Percentiles rank a stretch among this genome's conserved stretches.
Conservation (phyloP, 2,888 invertebrate species). For the Luperina nickerlii region DNA sequence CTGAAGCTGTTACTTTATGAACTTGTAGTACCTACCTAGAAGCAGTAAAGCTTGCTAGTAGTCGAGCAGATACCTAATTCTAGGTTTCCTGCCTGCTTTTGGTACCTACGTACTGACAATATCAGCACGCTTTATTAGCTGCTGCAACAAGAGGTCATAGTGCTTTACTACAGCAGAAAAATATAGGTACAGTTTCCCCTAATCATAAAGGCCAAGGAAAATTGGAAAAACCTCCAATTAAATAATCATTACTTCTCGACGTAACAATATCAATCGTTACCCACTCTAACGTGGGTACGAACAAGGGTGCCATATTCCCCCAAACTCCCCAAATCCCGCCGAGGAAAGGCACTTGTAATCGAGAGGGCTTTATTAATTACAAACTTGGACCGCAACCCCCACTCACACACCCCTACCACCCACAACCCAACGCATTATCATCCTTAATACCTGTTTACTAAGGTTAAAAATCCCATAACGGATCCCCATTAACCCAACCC, state of each 20-base stretch:
- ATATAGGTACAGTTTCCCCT: background rate
- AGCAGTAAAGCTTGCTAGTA: background rate
- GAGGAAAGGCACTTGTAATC: conserved; percentile 89
- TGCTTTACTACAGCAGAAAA: background rate
- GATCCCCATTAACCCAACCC: conserved; percentile 78
- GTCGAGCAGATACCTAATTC: background rate
- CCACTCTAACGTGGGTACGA: conserved; percentile 46
- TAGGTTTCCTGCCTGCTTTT: too few relatives aligned
- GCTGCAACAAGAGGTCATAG: too few relatives aligned
- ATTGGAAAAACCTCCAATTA: conserved; percentile 55
- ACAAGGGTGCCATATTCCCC: conserved; percentile 64
- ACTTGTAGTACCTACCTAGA: background rate
- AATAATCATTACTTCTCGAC: conserved; percentile 43
- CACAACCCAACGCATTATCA: conserved; percentile 78
- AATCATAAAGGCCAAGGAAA: background rate
- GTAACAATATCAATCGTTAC: conserved; percentile 65
- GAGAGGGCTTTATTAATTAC: conserved; percentile 90
- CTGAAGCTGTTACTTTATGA: background rate
- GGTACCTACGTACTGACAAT: background rate
- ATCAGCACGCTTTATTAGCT: background rate
- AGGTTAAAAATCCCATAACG: conserved; percentile 83
- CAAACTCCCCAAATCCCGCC: conserved; percentile 75
- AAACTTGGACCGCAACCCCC: conserved; percentile 88
- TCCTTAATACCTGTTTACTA: conserved; percentile 80
- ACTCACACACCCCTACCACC: conserved; percentile 66